phyloP scores from a whole-genome alignment of 2,113 vertebrate genomes.

The Pachyramphus minor region DNA sequence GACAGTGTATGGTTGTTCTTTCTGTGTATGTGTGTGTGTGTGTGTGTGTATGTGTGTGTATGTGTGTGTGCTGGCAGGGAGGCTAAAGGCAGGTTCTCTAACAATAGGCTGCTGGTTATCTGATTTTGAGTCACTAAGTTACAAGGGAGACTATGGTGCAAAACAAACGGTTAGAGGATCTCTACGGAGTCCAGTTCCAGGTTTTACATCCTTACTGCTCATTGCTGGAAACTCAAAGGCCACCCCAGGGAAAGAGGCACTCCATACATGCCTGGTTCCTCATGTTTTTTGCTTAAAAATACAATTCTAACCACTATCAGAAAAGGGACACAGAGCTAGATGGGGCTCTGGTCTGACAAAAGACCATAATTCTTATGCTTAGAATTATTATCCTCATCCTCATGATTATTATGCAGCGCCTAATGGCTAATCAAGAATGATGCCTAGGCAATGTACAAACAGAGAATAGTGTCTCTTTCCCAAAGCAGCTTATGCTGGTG shows the following conservation, averaged over 20 bases:
- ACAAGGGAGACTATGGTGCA: not conserved
- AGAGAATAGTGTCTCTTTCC: not conserved
- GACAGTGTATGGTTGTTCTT: not conserved
- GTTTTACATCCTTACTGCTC: not conserved
- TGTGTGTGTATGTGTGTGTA: no score
- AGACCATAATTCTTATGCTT: not conserved
- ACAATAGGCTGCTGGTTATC: not conserved
- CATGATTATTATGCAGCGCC: not conserved
- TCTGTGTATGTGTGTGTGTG: not conserved
- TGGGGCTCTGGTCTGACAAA: not conserved
- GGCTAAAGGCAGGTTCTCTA: not conserved
- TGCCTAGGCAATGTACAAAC: not conserved
- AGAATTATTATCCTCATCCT: not conserved
- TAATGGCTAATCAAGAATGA: not conserved
- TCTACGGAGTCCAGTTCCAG: not conserved
- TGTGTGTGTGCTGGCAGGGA: not conserved
- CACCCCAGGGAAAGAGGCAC: not conserved
- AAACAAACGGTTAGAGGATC: not conserved
- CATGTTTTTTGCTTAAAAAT: not conserved
- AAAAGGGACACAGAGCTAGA: not conserved
- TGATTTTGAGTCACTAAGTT: not conserved
- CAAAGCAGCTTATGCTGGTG: not conserved
- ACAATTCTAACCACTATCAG: not conserved
- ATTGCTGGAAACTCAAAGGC: not conserved
- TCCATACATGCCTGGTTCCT: not conserved